Percentiles rank a stretch among this genome's conserved stretches.
phyloP scores from a whole-genome alignment of 37 sponge, comb jelly and placozoan genomes.

The Oscarella lobularis region DNA sequence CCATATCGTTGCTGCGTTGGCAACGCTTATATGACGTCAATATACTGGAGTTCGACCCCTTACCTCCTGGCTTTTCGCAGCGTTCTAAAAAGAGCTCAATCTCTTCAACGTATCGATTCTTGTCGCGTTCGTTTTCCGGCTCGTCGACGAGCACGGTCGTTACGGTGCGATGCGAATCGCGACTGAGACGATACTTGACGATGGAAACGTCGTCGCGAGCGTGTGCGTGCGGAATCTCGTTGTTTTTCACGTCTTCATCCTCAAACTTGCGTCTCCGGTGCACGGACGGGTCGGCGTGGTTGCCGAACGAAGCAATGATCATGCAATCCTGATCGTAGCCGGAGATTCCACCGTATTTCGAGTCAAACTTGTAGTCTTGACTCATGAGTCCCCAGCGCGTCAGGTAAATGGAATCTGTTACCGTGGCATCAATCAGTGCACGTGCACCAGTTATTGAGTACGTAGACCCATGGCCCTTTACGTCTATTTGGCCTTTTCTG shows the following conservation, averaged over 20 bases:
- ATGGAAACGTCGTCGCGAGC: neutral
- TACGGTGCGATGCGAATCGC: neutral
- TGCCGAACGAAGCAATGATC: neutral
- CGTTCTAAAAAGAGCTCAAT: neutral
- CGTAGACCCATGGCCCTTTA: too few species aligned
- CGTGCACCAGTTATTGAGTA: too few species aligned
- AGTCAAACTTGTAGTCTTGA: too few species aligned
- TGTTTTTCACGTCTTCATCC: too few species aligned
- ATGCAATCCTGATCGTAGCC: neutral
- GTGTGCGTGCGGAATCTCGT: too few species aligned
- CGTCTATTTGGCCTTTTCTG: too few species aligned
- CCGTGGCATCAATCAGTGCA: too few species aligned
- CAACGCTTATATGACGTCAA: neutral
- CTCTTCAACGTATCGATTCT: neutral
- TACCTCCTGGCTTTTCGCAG: neutral
- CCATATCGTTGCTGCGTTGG: slow-evolving; percentile 1
- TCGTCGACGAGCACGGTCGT: neutral
- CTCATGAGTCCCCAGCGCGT: too few species aligned
- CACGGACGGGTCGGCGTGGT: neutral
- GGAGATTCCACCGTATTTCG: too few species aligned
- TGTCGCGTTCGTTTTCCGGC: neutral
- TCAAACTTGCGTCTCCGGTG: too few species aligned
- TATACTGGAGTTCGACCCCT: neutral
- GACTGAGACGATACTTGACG: neutral
- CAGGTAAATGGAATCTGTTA: too few species aligned